Conservation (phyloP, 2,888 invertebrate species). For the Coenonympha glycerion region DNA sequence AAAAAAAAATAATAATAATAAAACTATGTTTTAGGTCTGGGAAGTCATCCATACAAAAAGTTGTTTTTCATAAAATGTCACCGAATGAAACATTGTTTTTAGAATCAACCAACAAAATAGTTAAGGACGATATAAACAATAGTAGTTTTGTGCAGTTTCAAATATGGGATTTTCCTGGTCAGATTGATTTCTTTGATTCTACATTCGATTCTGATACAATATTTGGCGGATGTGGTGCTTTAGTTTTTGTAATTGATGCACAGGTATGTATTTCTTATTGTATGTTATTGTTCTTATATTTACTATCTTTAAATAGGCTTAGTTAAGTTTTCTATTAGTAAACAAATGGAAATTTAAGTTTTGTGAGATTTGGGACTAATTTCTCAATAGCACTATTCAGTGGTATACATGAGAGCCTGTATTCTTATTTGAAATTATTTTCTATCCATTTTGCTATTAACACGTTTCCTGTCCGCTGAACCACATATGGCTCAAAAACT, state of each 20-base stretch:
- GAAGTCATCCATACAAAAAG: conserved; percentile 99
- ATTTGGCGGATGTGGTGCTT: conserved; percentile 97
- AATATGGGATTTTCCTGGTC: conserved; percentile 99
- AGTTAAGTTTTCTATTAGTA: too few species aligned
- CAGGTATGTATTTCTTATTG: conserved; percentile 79
- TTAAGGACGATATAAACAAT: conserved; percentile 98
- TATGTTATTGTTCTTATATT: too few species aligned
- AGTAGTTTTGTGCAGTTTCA: conserved; percentile 98
- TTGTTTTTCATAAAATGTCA: conserved; percentile 99
- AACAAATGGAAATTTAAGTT: too few species aligned
- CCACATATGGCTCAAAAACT: too few species aligned
- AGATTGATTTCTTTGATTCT: conserved; percentile 98
- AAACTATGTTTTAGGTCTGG: conserved; percentile 85
- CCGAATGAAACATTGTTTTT: conserved; percentile 99
- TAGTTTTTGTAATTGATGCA: conserved; percentile 99
- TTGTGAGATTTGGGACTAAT: too few species aligned
- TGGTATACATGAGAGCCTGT: too few species aligned
- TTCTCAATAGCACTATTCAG: too few species aligned
- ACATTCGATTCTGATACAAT: conserved; percentile 97
- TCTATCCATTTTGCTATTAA: too few species aligned
- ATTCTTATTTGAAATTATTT: too few species aligned
- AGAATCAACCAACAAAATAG: conserved; percentile 98
- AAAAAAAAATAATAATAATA: not conserved
- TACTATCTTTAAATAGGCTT: too few species aligned
- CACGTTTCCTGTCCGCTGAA: too few species aligned